Conservation (phyloP, 2,797 vertebrate species). For the Toxotes lorentzi region DNA sequence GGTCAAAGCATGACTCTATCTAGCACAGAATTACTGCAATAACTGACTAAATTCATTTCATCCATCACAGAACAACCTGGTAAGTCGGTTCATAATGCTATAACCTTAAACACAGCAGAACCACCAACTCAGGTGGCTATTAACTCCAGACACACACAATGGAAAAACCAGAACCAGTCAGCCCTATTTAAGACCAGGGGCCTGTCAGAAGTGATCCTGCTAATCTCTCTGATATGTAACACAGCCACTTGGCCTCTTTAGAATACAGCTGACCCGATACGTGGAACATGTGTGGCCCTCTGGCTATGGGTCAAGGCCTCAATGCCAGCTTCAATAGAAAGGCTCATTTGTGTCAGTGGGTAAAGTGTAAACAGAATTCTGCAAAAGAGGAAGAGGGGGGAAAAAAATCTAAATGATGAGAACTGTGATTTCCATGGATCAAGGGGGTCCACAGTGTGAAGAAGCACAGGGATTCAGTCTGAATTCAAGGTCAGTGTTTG, state of each 20-base stretch:
- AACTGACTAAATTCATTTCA: slow-evolving; percentile 32
- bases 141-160: slow-evolving; percentile 48
- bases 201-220: slow-evolving; percentile 64
- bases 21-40: slow-evolving; percentile 11
- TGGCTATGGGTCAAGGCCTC: slow-evolving; percentile 24
- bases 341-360: not conserved
- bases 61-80: slow-evolving; percentile 20
- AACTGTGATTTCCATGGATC: not conserved
- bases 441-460: not conserved
- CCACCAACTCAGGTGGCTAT: slow-evolving; percentile 17
- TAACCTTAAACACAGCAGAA: slow-evolving; percentile 43
- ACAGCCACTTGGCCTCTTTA: slow-evolving; percentile 51
- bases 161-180: slow-evolving; percentile 51
- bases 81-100: slow-evolving; percentile 5
- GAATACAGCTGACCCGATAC: slow-evolving; percentile 46
- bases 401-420: not conserved
- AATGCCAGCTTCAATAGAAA: not conserved
- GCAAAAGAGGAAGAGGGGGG: not conserved
- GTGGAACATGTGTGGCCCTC: slow-evolving; percentile 37
- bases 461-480: not conserved
- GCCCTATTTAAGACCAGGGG: slow-evolving; percentile 55
- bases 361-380: slow-evolving; percentile 25
- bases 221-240: slow-evolving; percentile 69
- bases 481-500: not conserved
- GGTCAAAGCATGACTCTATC: slow-evolving; percentile 17